Evolutionary conservation across 2,113 vertebrate species (phyloP).

Genomic region (Festucalex cinctus): DNA sequence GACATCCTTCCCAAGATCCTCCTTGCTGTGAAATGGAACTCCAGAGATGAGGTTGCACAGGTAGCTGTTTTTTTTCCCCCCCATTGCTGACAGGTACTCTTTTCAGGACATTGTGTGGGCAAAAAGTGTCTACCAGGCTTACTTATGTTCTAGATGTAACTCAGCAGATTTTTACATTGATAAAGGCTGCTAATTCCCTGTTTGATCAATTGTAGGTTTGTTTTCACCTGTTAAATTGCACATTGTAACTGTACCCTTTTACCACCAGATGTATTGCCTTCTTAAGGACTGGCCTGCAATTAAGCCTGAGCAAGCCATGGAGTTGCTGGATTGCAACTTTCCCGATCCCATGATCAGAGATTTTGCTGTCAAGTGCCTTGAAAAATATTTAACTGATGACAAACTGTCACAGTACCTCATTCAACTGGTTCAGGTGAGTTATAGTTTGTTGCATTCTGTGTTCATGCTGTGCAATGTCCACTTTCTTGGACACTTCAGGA

Average conservation of each 20-base stretch:
- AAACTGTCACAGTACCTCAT: slow-evolving; percentile 97
- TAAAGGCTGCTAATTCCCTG: not conserved
- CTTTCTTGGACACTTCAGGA: not conserved
- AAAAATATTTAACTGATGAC: slow-evolving; percentile 95
- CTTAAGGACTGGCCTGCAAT: slow-evolving; percentile 97
- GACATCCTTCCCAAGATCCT: slow-evolving; percentile 97
- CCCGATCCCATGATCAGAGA: slow-evolving; percentile 94
- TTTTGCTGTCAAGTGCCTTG: slow-evolving; percentile 96
- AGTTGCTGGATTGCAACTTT: slow-evolving; percentile 96
- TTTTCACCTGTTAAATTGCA: not conserved
- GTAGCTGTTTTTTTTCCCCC: slow-evolving; percentile 57
- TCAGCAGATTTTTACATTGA: slow-evolving; percentile 13
- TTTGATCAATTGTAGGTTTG: not conserved
- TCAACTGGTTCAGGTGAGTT: slow-evolving; percentile 91
- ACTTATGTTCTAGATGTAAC: not conserved
- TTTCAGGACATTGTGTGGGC: slow-evolving; percentile 4
- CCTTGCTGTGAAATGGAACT: slow-evolving; percentile 97
- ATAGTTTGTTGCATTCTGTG: not conserved
- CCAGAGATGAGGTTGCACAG: slow-evolving; percentile 97
- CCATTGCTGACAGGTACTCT: slow-evolving; percentile 15
- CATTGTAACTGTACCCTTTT: slow-evolving; percentile 1
- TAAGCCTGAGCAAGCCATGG: slow-evolving; percentile 97
- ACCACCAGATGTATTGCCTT: slow-evolving; percentile 91
- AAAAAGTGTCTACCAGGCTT: not conserved
- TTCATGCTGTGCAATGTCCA: not conserved